Conservation (phyloP, 2,797 vertebrate species). For the Enteromius afrohamiltoni region DNA sequence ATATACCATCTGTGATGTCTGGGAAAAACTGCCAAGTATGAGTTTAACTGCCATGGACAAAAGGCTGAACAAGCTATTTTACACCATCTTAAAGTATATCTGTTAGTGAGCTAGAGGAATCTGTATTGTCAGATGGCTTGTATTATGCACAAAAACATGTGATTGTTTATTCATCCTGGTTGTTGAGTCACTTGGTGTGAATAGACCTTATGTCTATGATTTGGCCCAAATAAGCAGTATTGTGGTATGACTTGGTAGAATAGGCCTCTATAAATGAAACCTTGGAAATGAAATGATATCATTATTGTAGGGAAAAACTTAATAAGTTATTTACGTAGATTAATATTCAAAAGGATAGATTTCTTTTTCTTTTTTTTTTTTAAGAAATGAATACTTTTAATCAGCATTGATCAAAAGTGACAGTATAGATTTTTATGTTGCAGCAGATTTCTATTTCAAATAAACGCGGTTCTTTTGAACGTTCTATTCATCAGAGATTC, state of each 20-base stretch:
- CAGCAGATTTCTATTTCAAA: neutral
- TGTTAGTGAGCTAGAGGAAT: neutral
- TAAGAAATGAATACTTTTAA: neutral
- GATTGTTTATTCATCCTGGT: neutral
- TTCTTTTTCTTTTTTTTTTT: neutral
- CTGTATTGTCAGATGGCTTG: neutral
- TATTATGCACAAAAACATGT: neutral
- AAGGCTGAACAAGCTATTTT: neutral
- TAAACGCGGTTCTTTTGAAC: neutral
- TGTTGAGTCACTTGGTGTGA: slow-evolving; percentile 15
- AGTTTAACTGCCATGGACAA: slow-evolving; percentile 4
- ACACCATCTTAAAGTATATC: neutral
- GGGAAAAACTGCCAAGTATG: neutral
- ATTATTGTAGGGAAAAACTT: neutral
- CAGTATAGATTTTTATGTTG: neutral
- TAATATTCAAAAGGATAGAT: neutral
- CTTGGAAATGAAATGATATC: too few species aligned
- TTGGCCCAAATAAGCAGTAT: neutral
- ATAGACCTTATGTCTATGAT: neutral
- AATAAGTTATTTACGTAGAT: neutral
- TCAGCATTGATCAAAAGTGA: neutral
- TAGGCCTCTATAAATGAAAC: neutral
- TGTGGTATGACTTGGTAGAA: neutral
- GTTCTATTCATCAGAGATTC: neutral
- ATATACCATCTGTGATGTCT: neutral